These are phyloP conservation scores for Tribolium freemani DNA, from an alignment of 2,888 invertebrate genomes.

Conservation along the genomic window DNA sequence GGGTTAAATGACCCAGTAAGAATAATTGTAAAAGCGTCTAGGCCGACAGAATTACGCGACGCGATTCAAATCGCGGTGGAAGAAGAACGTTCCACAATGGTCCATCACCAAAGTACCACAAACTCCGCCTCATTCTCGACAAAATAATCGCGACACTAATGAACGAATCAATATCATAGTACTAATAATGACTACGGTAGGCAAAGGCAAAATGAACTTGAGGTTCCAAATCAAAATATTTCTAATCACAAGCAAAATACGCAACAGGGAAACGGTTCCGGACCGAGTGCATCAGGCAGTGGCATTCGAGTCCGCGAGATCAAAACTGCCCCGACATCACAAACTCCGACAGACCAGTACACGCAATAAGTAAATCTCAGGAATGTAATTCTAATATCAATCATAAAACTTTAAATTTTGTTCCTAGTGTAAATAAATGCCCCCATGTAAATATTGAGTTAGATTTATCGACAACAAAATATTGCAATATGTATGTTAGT, in stretches of 20 bases:
- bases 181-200: background rate
- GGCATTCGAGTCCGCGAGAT: background rate
- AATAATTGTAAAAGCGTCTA: constrained; percentile 5
- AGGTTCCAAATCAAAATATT: background rate
- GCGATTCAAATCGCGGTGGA: constrained; percentile 1
- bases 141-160: background rate
- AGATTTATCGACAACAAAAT: constrained; percentile 19
- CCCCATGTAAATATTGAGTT: background rate
- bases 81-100: constrained; percentile 4
- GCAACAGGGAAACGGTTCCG: background rate
- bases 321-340: background rate
- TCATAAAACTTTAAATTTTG: background rate
- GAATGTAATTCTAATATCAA: background rate
- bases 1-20: background rate
- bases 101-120: background rate
- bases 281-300: background rate
- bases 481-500: constrained; percentile 25
- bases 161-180: background rate
- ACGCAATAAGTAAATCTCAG: background rate
- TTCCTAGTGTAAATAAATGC: background rate
- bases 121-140: background rate
- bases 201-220: background rate
- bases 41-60: background rate
- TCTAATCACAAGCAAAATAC: background rate
- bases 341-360: background rate